phyloP scores from a whole-genome alignment of 2,888 invertebrate genomes.

The Abrostola triplasia region DNA sequence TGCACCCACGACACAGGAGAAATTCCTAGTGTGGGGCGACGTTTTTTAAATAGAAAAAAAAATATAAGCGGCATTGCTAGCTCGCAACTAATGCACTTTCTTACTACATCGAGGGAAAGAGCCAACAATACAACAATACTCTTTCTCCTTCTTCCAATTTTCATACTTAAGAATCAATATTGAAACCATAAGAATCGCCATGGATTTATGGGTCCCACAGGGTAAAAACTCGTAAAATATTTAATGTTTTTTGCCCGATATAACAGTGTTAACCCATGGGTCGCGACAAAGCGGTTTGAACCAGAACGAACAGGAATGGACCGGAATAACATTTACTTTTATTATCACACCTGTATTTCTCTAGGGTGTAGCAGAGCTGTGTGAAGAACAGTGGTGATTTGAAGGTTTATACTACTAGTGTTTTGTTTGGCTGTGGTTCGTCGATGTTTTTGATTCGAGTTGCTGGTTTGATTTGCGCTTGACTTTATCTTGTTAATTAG shows the following conservation, averaged over 20 bases:
- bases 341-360: constrained; percentile 1
- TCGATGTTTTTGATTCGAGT: too few species aligned
- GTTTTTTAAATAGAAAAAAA: too few species aligned
- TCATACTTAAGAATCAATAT: constrained; percentile 49
- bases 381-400: too few species aligned
- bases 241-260: constrained; percentile 43
- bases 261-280: constrained; percentile 28
- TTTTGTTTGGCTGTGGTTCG: too few species aligned
- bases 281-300: constrained; percentile 32
- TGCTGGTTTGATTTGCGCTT: too few species aligned
- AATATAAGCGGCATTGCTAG: too few species aligned
- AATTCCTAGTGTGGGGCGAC: too few species aligned
- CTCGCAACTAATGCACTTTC: constrained; percentile 19
- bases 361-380: background rate
- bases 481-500: too few species aligned
- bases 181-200: constrained; percentile 25
- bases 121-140: constrained; percentile 2
- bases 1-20: too few species aligned
- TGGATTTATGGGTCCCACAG: constrained; percentile 40
- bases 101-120: constrained; percentile 28
- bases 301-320: constrained; percentile 13
- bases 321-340: constrained; percentile 11
- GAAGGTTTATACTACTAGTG: too few species aligned
- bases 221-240: constrained; percentile 42
- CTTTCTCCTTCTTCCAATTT: constrained; percentile 14